A percentile compares a stretch with the other conserved stretches of the same genome.
These are phyloP conservation scores for Eueremaeus valkanovi DNA, from an alignment of 2,888 invertebrate genomes.

Conservation along the genomic window DNA sequence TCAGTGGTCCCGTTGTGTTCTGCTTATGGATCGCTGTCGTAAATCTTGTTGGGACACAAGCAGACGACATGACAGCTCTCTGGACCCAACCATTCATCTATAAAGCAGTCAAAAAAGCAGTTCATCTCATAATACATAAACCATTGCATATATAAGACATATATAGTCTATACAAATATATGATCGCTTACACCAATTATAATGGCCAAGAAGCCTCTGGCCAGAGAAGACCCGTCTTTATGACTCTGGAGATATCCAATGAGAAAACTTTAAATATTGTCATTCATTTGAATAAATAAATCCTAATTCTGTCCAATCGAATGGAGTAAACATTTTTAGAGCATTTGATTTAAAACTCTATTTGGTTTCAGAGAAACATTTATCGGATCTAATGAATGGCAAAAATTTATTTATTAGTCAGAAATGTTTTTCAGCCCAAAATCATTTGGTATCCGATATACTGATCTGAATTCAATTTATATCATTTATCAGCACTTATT, in stretches of 20 bases:
- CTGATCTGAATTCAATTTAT: too few relatives aligned
- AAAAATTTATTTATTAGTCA: too few relatives aligned
- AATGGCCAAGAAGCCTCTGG: not conserved
- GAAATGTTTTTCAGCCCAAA: too few relatives aligned
- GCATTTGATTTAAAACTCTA: too few relatives aligned
- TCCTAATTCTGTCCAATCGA: not conserved
- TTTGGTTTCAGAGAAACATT: too few relatives aligned
- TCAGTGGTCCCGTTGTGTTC: slow-evolving; percentile 18
- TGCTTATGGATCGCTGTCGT: slow-evolving; percentile 21
- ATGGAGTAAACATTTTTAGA: not conserved
- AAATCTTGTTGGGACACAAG: slow-evolving; percentile 18
- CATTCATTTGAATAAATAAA: not conserved
- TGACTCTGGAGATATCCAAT: not conserved
- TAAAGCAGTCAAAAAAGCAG: slow-evolving; percentile 18
- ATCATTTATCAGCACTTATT: too few relatives aligned
- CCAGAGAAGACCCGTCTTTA: not conserved
- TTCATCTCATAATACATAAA: slow-evolving; percentile 11
- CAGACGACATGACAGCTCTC: slow-evolving; percentile 12
- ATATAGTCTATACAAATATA: slow-evolving; percentile 5
- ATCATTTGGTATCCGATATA: too few relatives aligned
- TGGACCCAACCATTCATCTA: not conserved
- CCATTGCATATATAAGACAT: too few relatives aligned
- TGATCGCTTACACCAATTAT: not conserved
- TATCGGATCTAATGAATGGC: too few relatives aligned
- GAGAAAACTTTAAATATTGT: not conserved